A percentile compares a stretch with the other conserved stretches of the same genome.
phyloP scores from a whole-genome alignment of 1,140 invertebrate species.

The Dryas iulia region DNA sequence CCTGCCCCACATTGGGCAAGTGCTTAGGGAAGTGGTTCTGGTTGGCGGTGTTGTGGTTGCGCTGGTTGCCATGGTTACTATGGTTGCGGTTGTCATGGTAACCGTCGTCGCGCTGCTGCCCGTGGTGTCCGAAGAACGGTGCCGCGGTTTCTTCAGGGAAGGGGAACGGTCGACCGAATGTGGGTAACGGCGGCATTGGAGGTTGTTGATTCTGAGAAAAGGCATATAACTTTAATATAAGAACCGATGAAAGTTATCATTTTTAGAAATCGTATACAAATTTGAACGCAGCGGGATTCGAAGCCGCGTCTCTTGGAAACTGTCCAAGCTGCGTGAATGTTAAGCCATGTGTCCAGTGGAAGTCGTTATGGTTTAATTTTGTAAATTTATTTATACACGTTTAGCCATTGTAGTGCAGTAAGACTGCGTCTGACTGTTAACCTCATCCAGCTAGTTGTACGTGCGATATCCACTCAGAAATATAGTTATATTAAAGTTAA shows the following conservation, averaged over 20 bases:
- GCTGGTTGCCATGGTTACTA: slow-evolving; percentile 37
- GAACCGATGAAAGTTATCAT: too few relatives aligned
- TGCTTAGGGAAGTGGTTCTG: slow-evolving; percentile 22
- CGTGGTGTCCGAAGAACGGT: slow-evolving; percentile 29
- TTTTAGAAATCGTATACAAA: too few relatives aligned
- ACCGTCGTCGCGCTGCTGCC: not conserved
- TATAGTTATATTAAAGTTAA: too few relatives aligned
- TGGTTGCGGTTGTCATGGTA: slow-evolving; percentile 33
- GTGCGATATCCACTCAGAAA: too few relatives aligned
- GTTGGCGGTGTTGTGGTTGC: slow-evolving; percentile 39
- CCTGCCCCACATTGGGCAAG: slow-evolving; percentile 34
- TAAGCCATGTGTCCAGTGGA: not conserved
- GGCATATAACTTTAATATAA: not conserved
- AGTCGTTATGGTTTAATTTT: too few relatives aligned
- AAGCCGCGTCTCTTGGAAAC: too few relatives aligned
- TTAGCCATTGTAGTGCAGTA: too few relatives aligned
- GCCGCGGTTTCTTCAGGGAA: slow-evolving; percentile 18
- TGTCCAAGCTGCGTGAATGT: too few relatives aligned
- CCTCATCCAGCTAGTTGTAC: too few relatives aligned
- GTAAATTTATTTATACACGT: too few relatives aligned
- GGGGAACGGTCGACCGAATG: slow-evolving; percentile 39
- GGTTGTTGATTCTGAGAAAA: slow-evolving; percentile 35
- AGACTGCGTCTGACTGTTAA: too few relatives aligned
- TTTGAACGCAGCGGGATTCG: too few relatives aligned
- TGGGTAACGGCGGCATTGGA: slow-evolving; percentile 40